Evolutionary conservation across 2,113 vertebrate genomes (phyloP), one percentile per base, ranked within the genome.

Genomic region (Engraulis encrasicolus): DNA sequence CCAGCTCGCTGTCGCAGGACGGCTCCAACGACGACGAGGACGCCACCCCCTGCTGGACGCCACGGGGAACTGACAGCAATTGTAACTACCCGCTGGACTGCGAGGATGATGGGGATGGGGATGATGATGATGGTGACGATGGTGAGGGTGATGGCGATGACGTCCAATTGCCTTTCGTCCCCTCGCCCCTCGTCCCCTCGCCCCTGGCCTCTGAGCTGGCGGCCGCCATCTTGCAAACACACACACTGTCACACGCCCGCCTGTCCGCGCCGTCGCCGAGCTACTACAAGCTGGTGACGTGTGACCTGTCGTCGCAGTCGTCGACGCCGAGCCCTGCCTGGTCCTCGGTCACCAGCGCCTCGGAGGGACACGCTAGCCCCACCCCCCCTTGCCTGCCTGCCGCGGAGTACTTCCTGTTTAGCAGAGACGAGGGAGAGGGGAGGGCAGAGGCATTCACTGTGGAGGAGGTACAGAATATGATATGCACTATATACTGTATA

Each of bases 201-300:
- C 91, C 91, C 92, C 96, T 0, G 92, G 95, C 66, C 83, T 93
- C 93, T 87, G 97, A 98, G 86, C 93, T 98, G 84, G 95, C 95
- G 0, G 95, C 96, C 48, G 97, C 96, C 40, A 45, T 45, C 92
- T 96, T 97, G 86, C 97, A 97, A 87, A 96, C 96, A 92, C 97
- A 96, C 89, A 95, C 95, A 27, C 93, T 94, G 87, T 96, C 96
- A 92, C 97, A 96, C 89, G 95, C 95, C 31, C 93, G 95, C 14
- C 93, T 99, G 0, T 94, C 96, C 52, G 96, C 95, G 87, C 96
- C 98, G 90, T 97, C 97, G 77, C 97, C 98, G 91, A 99, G 98
- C 92, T 99, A 99, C 89, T 99, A 99, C 82, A 99, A 98, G 87
- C 94, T 99, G 71, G 98, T 99, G 89, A 97, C 96, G 0, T 99